phyloP scores from a whole-genome alignment of 2,113 vertebrate species.

The Oncorhynchus masou region DNA sequence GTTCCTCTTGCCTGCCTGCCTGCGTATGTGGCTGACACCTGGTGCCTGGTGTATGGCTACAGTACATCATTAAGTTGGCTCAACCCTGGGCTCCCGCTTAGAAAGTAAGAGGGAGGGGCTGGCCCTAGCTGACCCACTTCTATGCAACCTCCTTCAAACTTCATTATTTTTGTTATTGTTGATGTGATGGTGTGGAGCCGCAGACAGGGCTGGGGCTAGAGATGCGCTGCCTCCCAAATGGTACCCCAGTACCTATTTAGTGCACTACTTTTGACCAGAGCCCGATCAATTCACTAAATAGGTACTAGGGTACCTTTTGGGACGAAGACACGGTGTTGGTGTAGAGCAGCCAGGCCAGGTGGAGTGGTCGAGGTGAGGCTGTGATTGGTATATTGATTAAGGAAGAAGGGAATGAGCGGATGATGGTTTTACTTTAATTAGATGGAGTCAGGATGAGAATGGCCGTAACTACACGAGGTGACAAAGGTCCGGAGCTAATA shows the following conservation, averaged over 20 bases:
- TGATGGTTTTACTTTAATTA: neutral
- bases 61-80: slow-evolving; percentile 54
- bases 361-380: neutral
- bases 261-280: no score
- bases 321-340: no score
- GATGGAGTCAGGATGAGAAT: neutral
- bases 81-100: slow-evolving; percentile 48
- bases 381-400: neutral
- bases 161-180: slow-evolving; percentile 48
- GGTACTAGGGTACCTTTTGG: no score
- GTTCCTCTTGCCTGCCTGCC: slow-evolving; percentile 52
- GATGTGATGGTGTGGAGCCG: slow-evolving; percentile 30
- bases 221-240: no score
- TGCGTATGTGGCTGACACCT: slow-evolving; percentile 5
- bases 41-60: slow-evolving; percentile 29
- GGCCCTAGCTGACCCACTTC: slow-evolving; percentile 55
- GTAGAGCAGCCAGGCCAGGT: no score
- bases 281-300: no score
- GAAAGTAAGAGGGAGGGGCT: slow-evolving; percentile 30
- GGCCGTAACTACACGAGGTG: neutral
- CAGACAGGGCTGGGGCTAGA: neutral
- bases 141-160: slow-evolving; percentile 38
- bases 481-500: neutral
- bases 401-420: neutral
- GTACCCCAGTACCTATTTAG: no score